phyloP scores from a whole-genome alignment of 1,140 invertebrate species.

The Cotesia glomerata region DNA sequence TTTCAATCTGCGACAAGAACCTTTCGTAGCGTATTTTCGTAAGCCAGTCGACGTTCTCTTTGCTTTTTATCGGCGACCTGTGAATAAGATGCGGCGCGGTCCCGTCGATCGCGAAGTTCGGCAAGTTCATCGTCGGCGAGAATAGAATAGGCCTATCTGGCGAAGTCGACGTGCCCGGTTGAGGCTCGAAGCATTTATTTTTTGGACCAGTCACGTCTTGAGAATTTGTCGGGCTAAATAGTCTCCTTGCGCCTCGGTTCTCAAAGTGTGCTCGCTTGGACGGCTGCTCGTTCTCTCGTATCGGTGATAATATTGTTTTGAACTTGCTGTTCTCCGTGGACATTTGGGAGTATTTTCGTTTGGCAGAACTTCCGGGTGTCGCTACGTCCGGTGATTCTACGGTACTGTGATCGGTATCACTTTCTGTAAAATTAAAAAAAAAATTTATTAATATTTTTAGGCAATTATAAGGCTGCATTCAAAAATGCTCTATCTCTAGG shows the following conservation, averaged over 20 bases:
- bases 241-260: constrained; percentile 49
- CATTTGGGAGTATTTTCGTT: constrained; percentile 52
- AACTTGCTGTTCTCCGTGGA: constrained; percentile 39
- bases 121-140: constrained; percentile 76
- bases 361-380: constrained; percentile 34
- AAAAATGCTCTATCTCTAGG: too few species aligned
- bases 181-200: constrained; percentile 47
- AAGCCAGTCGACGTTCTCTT: constrained; percentile 74
- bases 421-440: background rate
- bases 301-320: constrained; percentile 53
- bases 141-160: constrained; percentile 44
- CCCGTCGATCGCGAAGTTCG: constrained; percentile 78
- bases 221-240: constrained; percentile 50
- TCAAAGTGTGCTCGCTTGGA: constrained; percentile 58
- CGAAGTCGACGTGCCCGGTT: constrained; percentile 41
- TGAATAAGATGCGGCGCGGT: constrained; percentile 75
- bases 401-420: background rate
- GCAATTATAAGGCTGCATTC: too few species aligned
- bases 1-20: constrained; percentile 22
- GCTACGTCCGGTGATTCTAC: background rate
- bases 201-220: constrained; percentile 35
- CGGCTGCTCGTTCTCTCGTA: constrained; percentile 52
- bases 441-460: background rate
- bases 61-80: constrained; percentile 73
- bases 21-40: constrained; percentile 66